A percentile compares a stretch with the other conserved stretches of the same genome.
These are phyloP conservation scores for Emys orbicularis DNA, from an alignment of 2,797 vertebrate species.

Conservation along the genomic window DNA sequence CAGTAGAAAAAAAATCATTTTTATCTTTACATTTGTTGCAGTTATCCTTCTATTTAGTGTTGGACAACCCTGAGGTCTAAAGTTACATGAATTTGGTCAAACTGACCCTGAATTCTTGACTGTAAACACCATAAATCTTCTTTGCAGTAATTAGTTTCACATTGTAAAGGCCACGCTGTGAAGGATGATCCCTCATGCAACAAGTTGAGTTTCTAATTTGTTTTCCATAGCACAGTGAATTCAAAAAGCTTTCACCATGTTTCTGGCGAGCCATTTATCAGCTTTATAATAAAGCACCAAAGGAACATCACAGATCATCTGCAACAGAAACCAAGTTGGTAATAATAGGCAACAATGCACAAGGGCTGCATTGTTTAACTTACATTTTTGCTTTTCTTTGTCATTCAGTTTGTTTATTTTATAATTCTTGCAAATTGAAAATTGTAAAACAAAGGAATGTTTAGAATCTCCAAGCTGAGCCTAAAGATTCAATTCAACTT, in stretches of 20 bases:
- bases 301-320: slow-evolving; percentile 58
- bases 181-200: slow-evolving; percentile 77
- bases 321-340: slow-evolving; percentile 33
- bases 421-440: not conserved
- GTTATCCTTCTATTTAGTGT: slow-evolving; percentile 33
- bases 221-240: slow-evolving; percentile 72
- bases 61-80: slow-evolving; percentile 57
- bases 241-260: slow-evolving; percentile 76
- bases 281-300: slow-evolving; percentile 60
- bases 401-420: not conserved
- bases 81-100: slow-evolving; percentile 74
- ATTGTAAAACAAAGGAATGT: not conserved
- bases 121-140: slow-evolving; percentile 78
- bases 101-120: slow-evolving; percentile 77
- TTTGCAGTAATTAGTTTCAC: slow-evolving; percentile 74
- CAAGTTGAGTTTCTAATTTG: slow-evolving; percentile 76
- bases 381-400: not conserved
- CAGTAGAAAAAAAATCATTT: not conserved
- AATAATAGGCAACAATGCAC: not conserved
- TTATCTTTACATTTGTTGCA: slow-evolving; percentile 47
- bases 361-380: not conserved
- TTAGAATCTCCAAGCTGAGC: not conserved
- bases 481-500: not conserved
- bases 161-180: slow-evolving; percentile 73
- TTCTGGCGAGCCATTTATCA: slow-evolving; percentile 67